A percentile compares a stretch with the other conserved stretches of the same genome.
These are phyloP conservation scores for Latheticus oryzae DNA, from an alignment of 2,888 invertebrate species.

Conservation along the genomic window DNA sequence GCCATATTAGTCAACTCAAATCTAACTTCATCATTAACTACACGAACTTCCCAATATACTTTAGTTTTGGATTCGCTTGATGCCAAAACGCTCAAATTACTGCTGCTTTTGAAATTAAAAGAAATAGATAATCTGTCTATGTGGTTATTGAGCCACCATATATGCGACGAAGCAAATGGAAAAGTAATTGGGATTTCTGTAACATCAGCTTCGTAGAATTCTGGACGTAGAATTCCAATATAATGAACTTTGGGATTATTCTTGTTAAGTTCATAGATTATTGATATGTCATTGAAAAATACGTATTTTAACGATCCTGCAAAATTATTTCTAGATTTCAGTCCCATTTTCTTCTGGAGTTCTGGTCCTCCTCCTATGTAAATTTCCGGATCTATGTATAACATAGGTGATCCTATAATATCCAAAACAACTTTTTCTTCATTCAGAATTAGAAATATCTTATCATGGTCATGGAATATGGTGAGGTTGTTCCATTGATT, in stretches of 20 bases:
- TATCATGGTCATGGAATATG: slow-evolving; percentile 81
- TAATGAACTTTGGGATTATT: slow-evolving; percentile 81
- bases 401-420: slow-evolving; percentile 77
- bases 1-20: slow-evolving; percentile 82
- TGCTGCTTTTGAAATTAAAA: slow-evolving; percentile 89
- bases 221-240: slow-evolving; percentile 76
- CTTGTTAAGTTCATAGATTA: slow-evolving; percentile 87
- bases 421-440: slow-evolving; percentile 76
- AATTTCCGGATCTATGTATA: slow-evolving; percentile 94
- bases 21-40: slow-evolving; percentile 86
- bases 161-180: slow-evolving; percentile 90
- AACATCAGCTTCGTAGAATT: slow-evolving; percentile 85
- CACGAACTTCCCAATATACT: slow-evolving; percentile 90
- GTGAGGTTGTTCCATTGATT: slow-evolving; percentile 89
- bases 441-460: slow-evolving; percentile 81
- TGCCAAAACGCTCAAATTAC: slow-evolving; percentile 83
- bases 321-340: slow-evolving; percentile 68
- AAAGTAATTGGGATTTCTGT: slow-evolving; percentile 91
- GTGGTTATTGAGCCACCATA: slow-evolving; percentile 87
- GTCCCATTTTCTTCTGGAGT: slow-evolving; percentile 83
- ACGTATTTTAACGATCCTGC: slow-evolving; percentile 90
- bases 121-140: slow-evolving; percentile 80
- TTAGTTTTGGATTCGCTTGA: slow-evolving; percentile 83
- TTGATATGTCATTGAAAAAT: slow-evolving; percentile 92
- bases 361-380: slow-evolving; percentile 85